phyloP scores from a whole-genome alignment of 2,113 vertebrate genomes.

The Callaeas wilsoni region DNA sequence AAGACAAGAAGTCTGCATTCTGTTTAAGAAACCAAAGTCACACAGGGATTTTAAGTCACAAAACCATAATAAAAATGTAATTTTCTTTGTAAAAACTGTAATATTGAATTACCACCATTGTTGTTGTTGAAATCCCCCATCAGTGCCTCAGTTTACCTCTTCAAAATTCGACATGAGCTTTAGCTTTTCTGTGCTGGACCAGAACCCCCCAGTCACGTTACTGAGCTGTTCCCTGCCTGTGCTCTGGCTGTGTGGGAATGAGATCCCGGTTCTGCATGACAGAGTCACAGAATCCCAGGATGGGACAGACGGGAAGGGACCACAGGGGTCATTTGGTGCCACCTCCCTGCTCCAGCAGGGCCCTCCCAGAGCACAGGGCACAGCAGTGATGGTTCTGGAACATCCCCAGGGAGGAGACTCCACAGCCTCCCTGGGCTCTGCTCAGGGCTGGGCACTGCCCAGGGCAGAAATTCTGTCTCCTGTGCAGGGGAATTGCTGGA shows the following conservation, averaged over 20 bases:
- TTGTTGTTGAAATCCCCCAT: not conserved
- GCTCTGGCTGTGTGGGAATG: not conserved
- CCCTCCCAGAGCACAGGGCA: not conserved
- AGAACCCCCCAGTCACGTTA: rapidly evolving
- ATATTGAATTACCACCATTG: too few relatives aligned
- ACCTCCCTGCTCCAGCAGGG: not conserved
- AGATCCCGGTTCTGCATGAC: rapidly evolving
- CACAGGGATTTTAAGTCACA: not conserved
- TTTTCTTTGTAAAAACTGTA: not conserved
- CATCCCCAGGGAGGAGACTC: not conserved
- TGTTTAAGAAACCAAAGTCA: not conserved
- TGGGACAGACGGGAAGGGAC: not conserved
- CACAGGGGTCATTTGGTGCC: not conserved
- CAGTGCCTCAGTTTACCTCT: not conserved
- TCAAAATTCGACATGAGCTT: not conserved
- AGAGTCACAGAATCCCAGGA: not conserved
- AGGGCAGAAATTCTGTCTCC: not conserved
- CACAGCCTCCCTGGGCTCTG: not conserved
- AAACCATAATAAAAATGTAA: not conserved
- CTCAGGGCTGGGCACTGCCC: too few relatives aligned
- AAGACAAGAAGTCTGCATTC: not conserved
- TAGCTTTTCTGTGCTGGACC: not conserved
- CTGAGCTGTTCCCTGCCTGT: not conserved
- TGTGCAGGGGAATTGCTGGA: not conserved
- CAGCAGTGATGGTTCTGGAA: not conserved